Conservation (phyloP, 2,797 vertebrate genomes). For the Rhinogobio ventralis region DNA sequence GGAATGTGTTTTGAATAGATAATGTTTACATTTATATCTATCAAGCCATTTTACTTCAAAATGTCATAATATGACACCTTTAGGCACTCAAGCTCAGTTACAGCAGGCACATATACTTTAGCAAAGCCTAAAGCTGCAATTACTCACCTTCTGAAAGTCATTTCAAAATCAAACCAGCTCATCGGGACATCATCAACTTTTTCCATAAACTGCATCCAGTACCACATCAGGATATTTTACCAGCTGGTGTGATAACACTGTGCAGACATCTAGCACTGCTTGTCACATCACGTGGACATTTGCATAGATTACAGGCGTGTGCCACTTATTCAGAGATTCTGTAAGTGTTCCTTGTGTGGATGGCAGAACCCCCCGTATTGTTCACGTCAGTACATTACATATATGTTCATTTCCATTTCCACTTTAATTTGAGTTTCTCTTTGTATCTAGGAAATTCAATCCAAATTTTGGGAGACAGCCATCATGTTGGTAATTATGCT, state of each 20-base stretch:
- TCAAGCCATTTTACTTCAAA: not conserved
- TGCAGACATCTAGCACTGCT: constrained; percentile 32
- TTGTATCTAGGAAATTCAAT: constrained; percentile 83
- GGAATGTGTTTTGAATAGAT: not conserved
- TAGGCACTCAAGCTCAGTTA: not conserved
- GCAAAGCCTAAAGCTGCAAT: not conserved
- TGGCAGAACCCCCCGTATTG: constrained; percentile 9
- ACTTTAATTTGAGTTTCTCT: constrained; percentile 82
- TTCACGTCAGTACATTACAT: constrained; percentile 50
- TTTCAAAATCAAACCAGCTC: constrained; percentile 17
- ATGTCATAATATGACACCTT: not conserved
- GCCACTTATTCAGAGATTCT: constrained; percentile 14
- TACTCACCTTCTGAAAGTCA: constrained; percentile 1
- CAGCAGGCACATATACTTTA: not conserved
- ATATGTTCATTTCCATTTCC: constrained; percentile 58
- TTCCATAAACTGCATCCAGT: constrained; percentile 13
- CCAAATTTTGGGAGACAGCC: constrained; percentile 84
- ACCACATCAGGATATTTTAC: constrained; percentile 22
- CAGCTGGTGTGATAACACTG: constrained; percentile 26
- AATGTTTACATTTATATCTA: not conserved
- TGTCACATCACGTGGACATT: constrained; percentile 43
- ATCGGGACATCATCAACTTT: constrained; percentile 28
- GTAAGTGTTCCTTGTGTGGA: constrained; percentile 9
- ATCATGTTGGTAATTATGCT: constrained; percentile 85
- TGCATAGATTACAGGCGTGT: constrained; percentile 29